Evolutionary conservation across 92 coral and sea anemone species (phyloP), one percentile per base, ranked within the genome.

Genomic region (Ricordea florida): DNA sequence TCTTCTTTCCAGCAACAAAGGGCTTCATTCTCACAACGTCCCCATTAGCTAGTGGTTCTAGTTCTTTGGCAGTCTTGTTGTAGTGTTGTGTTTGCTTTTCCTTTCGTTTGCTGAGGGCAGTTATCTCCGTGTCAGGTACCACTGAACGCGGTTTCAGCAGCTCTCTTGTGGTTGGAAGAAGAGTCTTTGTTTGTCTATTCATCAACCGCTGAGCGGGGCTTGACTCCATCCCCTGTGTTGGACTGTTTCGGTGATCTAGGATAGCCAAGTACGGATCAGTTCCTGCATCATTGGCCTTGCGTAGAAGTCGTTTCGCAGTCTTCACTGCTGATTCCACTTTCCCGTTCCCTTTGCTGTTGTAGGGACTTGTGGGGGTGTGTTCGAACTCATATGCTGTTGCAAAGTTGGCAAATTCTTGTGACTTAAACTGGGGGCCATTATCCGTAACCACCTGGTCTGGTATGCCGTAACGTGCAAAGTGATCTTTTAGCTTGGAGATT

Each of bases 301-400:
- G 50, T 35, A 48, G 11, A 58, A 72, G 74, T 9, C 6, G 34
- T 28, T 80, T 71, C 17, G 71, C 85, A 23, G 78, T 69, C 45
- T 58, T 79, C 40, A 69, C 79, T 31, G 72, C 43, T 20, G 62
- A 78, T 42, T 78, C 35, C 4, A 55, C 78, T 49, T 67, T 78
- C 16, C 78, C 67, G 57, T 79, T 79, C 3, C 30, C 79, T 42
- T 79, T 79, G 30, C 85, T 79, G 38, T 79, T 79, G 5, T 61
- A 35, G 4, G 62, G 79, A 22, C 63, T 49, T 38, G 32, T 64
- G 8, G 72, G 57, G 47, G 35, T 31, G 22, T 78, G 61, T 42
- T 66, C 66, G 14, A 38, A 59, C 55, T 47, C 73, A 57, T 57
- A 38, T 15, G 20, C 27, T 27, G 16, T 31, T 9, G 73, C n/a